Evolutionary conservation across 2,888 invertebrate species (phyloP), one percentile per base, ranked within the genome.

Genomic region (Agapetus fuscipes): DNA sequence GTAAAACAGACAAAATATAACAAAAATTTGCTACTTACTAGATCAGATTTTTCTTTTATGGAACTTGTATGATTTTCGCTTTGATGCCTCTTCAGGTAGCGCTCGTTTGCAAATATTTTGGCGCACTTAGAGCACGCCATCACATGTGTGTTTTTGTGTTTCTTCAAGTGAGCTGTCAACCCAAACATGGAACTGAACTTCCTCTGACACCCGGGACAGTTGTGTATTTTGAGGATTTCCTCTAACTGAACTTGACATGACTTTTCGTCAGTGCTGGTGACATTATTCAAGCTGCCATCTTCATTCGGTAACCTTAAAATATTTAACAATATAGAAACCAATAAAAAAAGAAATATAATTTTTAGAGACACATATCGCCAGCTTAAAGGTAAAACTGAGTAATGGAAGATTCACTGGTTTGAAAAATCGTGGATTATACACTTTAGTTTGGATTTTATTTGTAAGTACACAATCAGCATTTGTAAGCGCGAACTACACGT

Each of bases 201-300:
- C 16, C 41, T 41, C 9, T 31, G 36, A 29, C 41, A 45, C 29
- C 39, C 34, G 15, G 41, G 33, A 29, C 45, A 45, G 30, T 41
- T 45, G 14, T 37, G 28, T 3, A 41, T 7, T 30, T 38, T 30
- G 10, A 33, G 12, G 16, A 36, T 4, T 27, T 45, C 41, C 14
- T 7, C 17, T 14, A 24, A 13, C 15, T 17, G 35, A 11, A 41
- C 41, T 25, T 45, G 45, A 24, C 39, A 39, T 26, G 33, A 36
- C 20, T 45, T 45, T 26, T 41, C 45, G 29, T 41, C 41, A 13
- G 15, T 16, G 13, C 20, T 30, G 10, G 26, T 16, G 12, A 30
- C 7, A 29, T 3, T 9, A 24, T 15, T 30, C 20, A 11, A 3
- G n/a, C n/a, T n/a, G n/a, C n/a, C n/a, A n/a, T n/a, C n/a, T n/a